A percentile compares a stretch with the other conserved stretches of the same genome.
phyloP scores from a whole-genome alignment of 2,113 vertebrate genomes.

The Sylvia atricapilla region DNA sequence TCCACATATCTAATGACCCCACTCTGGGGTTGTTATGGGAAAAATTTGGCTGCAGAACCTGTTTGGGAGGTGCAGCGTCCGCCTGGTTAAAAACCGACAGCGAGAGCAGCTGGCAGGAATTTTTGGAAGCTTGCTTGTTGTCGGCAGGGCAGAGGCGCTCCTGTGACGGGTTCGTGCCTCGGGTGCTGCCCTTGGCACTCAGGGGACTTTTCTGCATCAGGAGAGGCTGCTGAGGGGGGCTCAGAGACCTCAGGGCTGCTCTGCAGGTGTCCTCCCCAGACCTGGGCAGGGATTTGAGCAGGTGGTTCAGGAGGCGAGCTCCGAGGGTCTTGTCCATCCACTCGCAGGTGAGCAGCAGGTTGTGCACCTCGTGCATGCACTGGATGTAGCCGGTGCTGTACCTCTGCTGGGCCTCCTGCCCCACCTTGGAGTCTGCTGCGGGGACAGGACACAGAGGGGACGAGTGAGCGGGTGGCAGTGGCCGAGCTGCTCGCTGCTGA shows the following conservation, averaged over 20 bases:
- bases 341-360: conserved; percentile 86
- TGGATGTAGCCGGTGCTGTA: conserved; percentile 90
- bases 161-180: background rate
- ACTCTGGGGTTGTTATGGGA: conserved; percentile 67
- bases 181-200: background rate
- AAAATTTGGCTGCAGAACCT: conserved; percentile 62
- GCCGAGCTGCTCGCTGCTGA: fast-evolving
- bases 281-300: conserved; percentile 83
- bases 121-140: conserved; percentile 36
- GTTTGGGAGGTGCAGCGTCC: conserved; percentile 33
- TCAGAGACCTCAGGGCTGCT: background rate
- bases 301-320: conserved; percentile 83
- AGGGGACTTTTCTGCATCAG: background rate
- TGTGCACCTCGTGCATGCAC: conserved; percentile 91
- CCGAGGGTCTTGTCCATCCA: conserved; percentile 91
- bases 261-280: conserved; percentile 64
- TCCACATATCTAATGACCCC: conserved; percentile 84
- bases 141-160: conserved; percentile 4
- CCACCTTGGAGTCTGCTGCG: conserved; percentile 70
- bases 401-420: conserved; percentile 83
- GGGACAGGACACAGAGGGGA: background rate
- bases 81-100: background rate
- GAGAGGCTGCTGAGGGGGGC: background rate
- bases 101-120: background rate
- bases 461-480: background rate